A percentile compares a stretch with the other conserved stretches of the same genome.
These are phyloP conservation scores for Hippoglossus stenolepis DNA, from an alignment of 2,113 vertebrate genomes.

Conservation along the genomic window DNA sequence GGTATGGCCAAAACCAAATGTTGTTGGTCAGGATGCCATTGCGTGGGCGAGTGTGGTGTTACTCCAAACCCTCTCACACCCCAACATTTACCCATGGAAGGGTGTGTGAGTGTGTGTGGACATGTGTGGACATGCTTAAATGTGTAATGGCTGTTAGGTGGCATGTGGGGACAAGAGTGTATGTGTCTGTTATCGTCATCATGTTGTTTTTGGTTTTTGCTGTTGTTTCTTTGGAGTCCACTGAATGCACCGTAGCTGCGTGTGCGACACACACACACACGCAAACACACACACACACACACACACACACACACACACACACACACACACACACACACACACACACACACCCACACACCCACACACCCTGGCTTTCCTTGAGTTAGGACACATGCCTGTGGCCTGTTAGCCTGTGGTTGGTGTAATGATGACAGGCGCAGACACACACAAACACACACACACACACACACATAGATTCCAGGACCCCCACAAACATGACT, in stretches of 20 bases:
- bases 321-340: too few relatives aligned
- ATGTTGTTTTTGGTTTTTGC: slow-evolving; percentile 30
- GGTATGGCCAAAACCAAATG: slow-evolving; percentile 66
- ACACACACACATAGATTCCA: slow-evolving; percentile 76
- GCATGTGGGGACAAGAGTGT: slow-evolving; percentile 47
- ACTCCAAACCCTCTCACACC: slow-evolving; percentile 46
- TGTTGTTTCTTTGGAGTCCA: slow-evolving; percentile 59
- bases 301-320: slow-evolving; percentile 55
- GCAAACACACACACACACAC: slow-evolving; percentile 22
- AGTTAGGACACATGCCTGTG: slow-evolving; percentile 80
- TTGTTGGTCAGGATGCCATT: slow-evolving; percentile 48
- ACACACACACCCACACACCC: slow-evolving; percentile 56
- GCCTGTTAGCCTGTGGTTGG: slow-evolving; percentile 81
- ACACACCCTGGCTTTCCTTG: slow-evolving; percentile 49
- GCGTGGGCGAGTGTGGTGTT: slow-evolving; percentile 31
- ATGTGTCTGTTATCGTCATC: slow-evolving; percentile 17
- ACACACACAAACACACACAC: slow-evolving; percentile 56
- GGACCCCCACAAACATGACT: slow-evolving; percentile 81
- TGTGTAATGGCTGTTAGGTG: slow-evolving; percentile 30
- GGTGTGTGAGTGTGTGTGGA: slow-evolving; percentile 8
- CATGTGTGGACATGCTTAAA: slow-evolving; percentile 24
- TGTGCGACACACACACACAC: slow-evolving; percentile 32
- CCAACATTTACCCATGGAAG: slow-evolving; percentile 17
- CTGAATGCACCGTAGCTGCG: slow-evolving; percentile 42
- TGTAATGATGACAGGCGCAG: slow-evolving; percentile 80